Evolutionary conservation across 2,797 vertebrate species (phyloP), one percentile per base, ranked within the genome.

Genomic region (Hippoglossus hippoglossus): DNA sequence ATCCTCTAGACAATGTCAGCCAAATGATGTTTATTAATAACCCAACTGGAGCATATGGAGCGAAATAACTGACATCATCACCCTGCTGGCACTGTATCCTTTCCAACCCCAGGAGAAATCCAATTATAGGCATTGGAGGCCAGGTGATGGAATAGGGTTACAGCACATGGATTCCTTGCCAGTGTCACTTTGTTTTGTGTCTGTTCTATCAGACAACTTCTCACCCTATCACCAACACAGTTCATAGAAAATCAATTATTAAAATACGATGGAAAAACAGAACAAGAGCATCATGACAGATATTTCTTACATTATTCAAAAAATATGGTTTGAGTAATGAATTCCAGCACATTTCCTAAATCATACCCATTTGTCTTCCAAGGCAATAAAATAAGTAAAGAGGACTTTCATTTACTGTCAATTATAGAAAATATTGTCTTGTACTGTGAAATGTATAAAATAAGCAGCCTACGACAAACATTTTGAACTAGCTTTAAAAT

Each of bases 21-120:
- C 92, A 94, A 89, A 88, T 91, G 87, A 90, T 79, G 63, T 85
- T 88, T 94, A 95, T 94, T 91, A 93, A 93, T 95, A 94, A 90
- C 87, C 67, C 61, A n/a, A 16, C 58, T 46, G 79, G 74, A 76
- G 83, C 81, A 75, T 51, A 65, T 64, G 31, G 77, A 71, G 61
- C 75, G 65, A 24, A 87, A 90, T 86, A 80, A 80, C 85, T 86
- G 63, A 69, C 85, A 91, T 88, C 87, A 82, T 68, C 77, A 75
- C 24, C 71, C 61, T 44, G 13, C 46, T 53, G 41, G 47, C 78
- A 54, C 47, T 68, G 36, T 83, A 71, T 66, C 63, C 68, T 6
- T 46, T 86, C 75, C 65, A 81, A 77, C 76, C 79, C 77, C 71
- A 63, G 44, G 60, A 75, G 85, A 81, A 71, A 70, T 21, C 86